Conservation (phyloP, 2,888 invertebrate genomes). For the Drosophila parthenogenetica region DNA sequence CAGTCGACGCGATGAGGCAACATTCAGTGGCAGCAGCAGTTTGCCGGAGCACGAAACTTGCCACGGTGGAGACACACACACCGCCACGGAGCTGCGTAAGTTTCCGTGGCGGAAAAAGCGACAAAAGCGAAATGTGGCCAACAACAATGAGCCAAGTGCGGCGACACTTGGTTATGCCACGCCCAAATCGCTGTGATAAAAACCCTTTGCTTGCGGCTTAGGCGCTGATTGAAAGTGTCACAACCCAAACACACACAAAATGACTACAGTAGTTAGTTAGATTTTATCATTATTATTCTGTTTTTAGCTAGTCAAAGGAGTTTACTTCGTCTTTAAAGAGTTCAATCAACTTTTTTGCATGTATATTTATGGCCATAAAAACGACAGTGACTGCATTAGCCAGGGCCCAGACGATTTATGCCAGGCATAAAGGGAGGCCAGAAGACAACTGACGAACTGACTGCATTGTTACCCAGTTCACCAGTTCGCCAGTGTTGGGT, state of each 20-base stretch:
- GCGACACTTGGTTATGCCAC: slow-evolving; percentile 55
- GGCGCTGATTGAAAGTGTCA: slow-evolving; percentile 20
- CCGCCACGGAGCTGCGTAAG: slow-evolving; percentile 38
- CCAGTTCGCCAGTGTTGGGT: too few species aligned
- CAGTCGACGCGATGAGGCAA: slow-evolving; percentile 69
- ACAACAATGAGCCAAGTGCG: slow-evolving; percentile 30
- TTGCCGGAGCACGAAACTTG: slow-evolving; percentile 60
- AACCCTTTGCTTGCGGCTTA: slow-evolving; percentile 11
- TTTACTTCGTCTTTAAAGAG: slow-evolving; percentile 4
- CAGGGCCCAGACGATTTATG: slow-evolving; percentile 72
- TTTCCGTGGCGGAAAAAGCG: slow-evolving; percentile 71
- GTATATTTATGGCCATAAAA: slow-evolving; percentile 39
- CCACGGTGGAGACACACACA: slow-evolving; percentile 6
- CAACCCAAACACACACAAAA: too few species aligned
- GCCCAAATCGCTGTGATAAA: slow-evolving; percentile 72
- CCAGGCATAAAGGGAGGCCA: slow-evolving; percentile 50
- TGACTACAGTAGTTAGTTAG: slow-evolving; percentile 12
- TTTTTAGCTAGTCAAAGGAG: slow-evolving; percentile 13
- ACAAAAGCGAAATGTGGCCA: slow-evolving; percentile 54
- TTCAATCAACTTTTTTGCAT: slow-evolving; percentile 32
- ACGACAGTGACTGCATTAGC: slow-evolving; percentile 27
- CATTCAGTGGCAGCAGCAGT: slow-evolving; percentile 64
- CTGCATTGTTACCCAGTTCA: slow-evolving; percentile 18
- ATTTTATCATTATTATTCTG: slow-evolving; percentile 12
- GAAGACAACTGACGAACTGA: slow-evolving; percentile 50